Conservation (phyloP, 2,113 vertebrate species). For the Onychorhynchus coronatus region DNA sequence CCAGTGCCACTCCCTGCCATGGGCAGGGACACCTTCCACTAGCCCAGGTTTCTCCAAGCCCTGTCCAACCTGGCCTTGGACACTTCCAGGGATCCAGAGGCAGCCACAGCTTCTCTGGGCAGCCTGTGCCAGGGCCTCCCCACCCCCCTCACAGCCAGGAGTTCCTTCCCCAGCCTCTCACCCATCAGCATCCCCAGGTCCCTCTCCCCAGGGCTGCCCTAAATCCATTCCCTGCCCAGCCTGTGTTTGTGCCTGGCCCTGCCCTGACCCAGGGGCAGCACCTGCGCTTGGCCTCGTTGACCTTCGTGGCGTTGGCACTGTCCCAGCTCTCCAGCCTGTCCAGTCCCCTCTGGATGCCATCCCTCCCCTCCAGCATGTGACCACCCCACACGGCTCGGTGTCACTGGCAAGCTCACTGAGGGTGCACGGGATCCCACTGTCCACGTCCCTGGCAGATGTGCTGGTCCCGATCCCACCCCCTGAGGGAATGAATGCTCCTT, state of each 20-base stretch:
- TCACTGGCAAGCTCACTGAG: not conserved
- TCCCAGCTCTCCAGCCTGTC: not conserved
- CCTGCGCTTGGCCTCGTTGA: not conserved
- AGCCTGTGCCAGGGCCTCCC: not conserved
- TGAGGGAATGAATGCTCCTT: not conserved
- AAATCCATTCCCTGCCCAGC: not conserved
- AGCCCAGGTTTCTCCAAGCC: rapidly evolving
- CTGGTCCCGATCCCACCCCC: not conserved
- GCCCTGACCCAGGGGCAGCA: not conserved
- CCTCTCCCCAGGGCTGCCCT: not conserved
- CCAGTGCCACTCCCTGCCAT: not conserved
- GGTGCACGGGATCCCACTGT: not conserved
- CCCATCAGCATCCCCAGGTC: not conserved
- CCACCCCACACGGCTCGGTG: not conserved
- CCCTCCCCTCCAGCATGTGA: not conserved
- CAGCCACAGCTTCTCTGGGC: not conserved
- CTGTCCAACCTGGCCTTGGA: not conserved
- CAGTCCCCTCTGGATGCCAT: not conserved
- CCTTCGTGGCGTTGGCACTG: not conserved
- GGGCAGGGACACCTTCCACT: not conserved
- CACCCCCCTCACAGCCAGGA: rapidly evolving
- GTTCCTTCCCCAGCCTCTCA: not conserved
- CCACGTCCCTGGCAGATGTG: not conserved
- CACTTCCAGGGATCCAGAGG: not conserved
- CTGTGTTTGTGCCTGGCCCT: too few relatives aligned